Base-by-base conservation (phyloP, 2,888 invertebrate species). In the Trisateles emortualis region DNA sequence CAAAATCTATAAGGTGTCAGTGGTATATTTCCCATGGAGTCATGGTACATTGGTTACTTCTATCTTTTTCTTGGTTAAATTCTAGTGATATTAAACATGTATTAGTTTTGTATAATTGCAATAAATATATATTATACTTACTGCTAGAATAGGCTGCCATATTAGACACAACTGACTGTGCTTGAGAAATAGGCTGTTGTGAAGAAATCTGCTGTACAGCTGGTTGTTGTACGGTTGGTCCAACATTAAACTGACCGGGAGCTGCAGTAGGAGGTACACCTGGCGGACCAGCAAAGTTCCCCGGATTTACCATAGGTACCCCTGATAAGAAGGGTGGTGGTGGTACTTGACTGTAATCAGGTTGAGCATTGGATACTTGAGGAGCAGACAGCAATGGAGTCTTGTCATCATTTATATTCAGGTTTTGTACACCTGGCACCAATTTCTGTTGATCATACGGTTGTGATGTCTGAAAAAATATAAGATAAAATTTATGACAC, bases 231-330 rank as follows among this genome's bases (percentile, higher is more conserved):
- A n/a, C n/a, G n/a, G 63, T 66, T 11, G 57, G 64, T 24, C 42
- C 32, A 33, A 49, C n/a, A 29, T 45, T 46, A 22, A 56, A 30
- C 5, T 59, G 50, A 32, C 50, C 14, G 13, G 39, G 10, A 33
- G 48, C 19, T 42, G 45, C 59, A 46, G 55, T 59, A 17, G 66
- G 43, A 36, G 49, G 13, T 8, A 35, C 52, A 54, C 62, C 71
- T 56, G 64, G 67, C n/a, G 73, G 55, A 39, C 69, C 41, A 41
- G 70, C 41, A 71, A 79, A 79, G 74, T 79, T 72, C 66, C 84
- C 83, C 26, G 93, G 90, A 53, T 91, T 93, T 17, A 94, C 93
- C 81, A 93, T 88, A 24, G 93, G 93, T 5, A 94, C 92, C 63
- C 93, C 94, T 24, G 92, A 84, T 55, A 91, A 82, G 71, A 92